These are phyloP conservation scores for Sebastes wilsoni DNA, from an alignment of 2,797 vertebrate species.

Conservation along the genomic window DNA sequence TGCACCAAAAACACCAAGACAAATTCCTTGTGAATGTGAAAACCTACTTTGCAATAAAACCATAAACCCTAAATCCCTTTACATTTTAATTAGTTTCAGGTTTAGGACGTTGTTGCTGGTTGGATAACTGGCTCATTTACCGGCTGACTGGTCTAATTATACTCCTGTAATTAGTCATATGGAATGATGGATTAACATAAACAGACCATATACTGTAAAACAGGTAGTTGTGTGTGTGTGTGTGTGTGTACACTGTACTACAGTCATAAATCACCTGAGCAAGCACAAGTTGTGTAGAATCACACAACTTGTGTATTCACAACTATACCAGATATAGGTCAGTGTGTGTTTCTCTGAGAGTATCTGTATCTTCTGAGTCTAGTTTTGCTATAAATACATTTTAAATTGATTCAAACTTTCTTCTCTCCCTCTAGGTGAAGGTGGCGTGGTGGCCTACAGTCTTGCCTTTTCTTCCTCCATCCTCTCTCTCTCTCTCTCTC, in stretches of 20 bases:
- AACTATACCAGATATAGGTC: slow-evolving; percentile 13
- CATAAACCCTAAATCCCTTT: too few relatives aligned
- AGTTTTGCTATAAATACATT: slow-evolving; percentile 10
- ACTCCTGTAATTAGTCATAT: not conserved
- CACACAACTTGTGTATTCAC: not conserved
- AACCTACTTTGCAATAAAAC: too few relatives aligned
- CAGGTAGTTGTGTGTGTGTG: not conserved
- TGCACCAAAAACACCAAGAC: too few relatives aligned
- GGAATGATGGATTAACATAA: not conserved
- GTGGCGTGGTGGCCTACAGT: not conserved
- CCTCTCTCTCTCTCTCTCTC: not conserved
- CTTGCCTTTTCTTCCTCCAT: not conserved
- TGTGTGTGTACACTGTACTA: not conserved
- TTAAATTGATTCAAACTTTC: slow-evolving; percentile 9
- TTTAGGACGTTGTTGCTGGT: not conserved
- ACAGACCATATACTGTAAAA: not conserved
- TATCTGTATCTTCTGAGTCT: slow-evolving; percentile 19
- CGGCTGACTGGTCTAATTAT: not conserved
- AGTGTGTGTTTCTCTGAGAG: slow-evolving; percentile 22
- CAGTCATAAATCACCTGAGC: not conserved
- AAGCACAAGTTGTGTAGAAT: not conserved
- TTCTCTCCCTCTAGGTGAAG: slow-evolving; percentile 37
- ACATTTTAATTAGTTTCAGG: too few relatives aligned
- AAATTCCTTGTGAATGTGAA: too few relatives aligned
- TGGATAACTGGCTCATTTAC: not conserved